A percentile compares a stretch with the other conserved stretches of the same genome.
phyloP scores from a whole-genome alignment of 2,113 vertebrate species.

The Catagonus wagneri region DNA sequence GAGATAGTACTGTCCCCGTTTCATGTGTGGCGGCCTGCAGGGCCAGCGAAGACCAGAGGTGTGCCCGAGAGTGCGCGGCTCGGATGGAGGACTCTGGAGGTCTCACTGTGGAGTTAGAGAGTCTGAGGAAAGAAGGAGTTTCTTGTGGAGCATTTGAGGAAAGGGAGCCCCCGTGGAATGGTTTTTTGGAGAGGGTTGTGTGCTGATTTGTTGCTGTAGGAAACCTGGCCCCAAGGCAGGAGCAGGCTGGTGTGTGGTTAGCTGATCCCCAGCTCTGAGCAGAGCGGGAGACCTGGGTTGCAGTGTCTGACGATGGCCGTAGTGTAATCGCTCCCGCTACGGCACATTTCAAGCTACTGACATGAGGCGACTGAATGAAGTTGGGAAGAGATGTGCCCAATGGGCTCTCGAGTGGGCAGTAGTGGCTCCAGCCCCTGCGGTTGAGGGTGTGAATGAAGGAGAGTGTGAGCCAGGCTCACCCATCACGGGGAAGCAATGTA shows the following conservation, averaged over 20 bases:
- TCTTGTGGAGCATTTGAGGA: not conserved
- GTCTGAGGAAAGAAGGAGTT: not conserved
- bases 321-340: not conserved
- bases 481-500: not conserved
- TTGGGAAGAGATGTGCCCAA: not conserved
- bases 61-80: not conserved
- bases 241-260: not conserved
- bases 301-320: not conserved
- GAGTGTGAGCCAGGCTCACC: not conserved
- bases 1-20: not conserved
- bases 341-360: not conserved
- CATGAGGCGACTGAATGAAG: not conserved
- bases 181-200: not conserved
- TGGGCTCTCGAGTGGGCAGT: not conserved
- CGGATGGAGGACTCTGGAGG: not conserved
- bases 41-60: not conserved
- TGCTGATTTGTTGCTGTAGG: not conserved
- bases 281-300: not conserved
- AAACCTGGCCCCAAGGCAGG: not conserved
- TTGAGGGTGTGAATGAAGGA: not conserved
- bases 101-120: not conserved
- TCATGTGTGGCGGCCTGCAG: not conserved
- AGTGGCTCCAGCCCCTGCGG: fast-evolving
- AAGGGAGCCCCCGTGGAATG: not conserved
- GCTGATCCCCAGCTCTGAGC: not conserved